phyloP scores from a whole-genome alignment of 1,140 invertebrate genomes.

The Archegozetes longisetosus region DNA sequence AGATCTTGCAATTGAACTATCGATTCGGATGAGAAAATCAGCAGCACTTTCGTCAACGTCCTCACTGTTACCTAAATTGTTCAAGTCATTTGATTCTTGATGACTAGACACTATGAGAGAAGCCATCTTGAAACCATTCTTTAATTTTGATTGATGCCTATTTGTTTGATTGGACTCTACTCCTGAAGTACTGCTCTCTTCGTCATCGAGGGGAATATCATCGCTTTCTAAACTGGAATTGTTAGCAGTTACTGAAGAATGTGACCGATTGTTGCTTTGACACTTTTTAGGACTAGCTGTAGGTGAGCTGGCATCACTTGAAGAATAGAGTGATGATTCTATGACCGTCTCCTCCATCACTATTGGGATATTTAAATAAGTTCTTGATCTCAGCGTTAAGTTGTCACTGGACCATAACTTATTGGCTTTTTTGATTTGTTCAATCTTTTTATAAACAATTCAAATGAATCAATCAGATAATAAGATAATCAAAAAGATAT shows the following conservation, averaged over 20 bases:
- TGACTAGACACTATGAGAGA: neutral
- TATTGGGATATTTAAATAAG: conserved; percentile 60
- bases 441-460: conserved; percentile 56
- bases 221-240: conserved; percentile 6
- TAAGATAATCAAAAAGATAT: conserved; percentile 8
- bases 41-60: conserved; percentile 50
- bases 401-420: conserved; percentile 73
- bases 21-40: conserved; percentile 70
- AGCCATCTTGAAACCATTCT: neutral
- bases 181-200: neutral
- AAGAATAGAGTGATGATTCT: conserved; percentile 4
- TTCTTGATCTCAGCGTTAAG: conserved; percentile 50
- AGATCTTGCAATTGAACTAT: conserved; percentile 63
- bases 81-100: neutral
- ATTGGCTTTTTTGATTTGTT: conserved; percentile 71
- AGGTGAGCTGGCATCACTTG: conserved; percentile 32
- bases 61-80: conserved; percentile 15
- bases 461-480: neutral
- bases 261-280: neutral
- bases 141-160: neutral
- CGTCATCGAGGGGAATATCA: conserved; percentile 2
- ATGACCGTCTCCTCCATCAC: conserved; percentile 23
- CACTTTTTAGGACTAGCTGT: conserved; percentile 28
- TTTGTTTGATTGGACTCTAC: neutral
- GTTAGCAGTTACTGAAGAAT: conserved; percentile 1